These are phyloP conservation scores for Esox masquinongy DNA, from an alignment of 2,797 vertebrate genomes.

Conservation along the genomic window DNA sequence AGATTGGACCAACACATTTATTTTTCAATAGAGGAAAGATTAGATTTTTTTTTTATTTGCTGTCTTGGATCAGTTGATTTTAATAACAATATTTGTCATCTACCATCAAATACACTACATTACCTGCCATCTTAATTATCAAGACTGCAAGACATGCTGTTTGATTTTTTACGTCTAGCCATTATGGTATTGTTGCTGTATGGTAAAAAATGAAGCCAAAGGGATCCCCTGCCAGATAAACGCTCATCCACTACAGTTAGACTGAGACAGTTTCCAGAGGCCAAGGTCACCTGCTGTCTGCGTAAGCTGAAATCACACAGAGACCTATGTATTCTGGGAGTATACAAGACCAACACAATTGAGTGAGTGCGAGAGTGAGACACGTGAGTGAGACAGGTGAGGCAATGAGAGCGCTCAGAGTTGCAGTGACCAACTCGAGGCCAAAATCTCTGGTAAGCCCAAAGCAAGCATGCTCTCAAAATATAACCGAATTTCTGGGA, in stretches of 20 bases:
- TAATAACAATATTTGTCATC: background rate
- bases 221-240: background rate
- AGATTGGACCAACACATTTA: too few species aligned
- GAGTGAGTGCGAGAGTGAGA: background rate
- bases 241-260: background rate
- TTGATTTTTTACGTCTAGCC: background rate
- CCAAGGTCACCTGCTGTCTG: slow-evolving; percentile 6
- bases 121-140: background rate
- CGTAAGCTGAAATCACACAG: background rate
- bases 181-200: background rate
- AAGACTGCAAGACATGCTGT: background rate
- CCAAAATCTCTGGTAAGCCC: background rate
- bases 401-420: background rate
- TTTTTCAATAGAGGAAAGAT: too few species aligned
- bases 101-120: background rate
- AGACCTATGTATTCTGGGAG: background rate
- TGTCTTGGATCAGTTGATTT: background rate
- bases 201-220: background rate
- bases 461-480: background rate
- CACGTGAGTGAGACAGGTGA: background rate
- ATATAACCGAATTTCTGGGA: background rate
- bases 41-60: too few species aligned
- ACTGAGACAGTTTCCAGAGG: background rate
- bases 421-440: background rate
- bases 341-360: background rate